Conservation (phyloP, 2,797 vertebrate genomes). For the Megaceryle alcyon region DNA sequence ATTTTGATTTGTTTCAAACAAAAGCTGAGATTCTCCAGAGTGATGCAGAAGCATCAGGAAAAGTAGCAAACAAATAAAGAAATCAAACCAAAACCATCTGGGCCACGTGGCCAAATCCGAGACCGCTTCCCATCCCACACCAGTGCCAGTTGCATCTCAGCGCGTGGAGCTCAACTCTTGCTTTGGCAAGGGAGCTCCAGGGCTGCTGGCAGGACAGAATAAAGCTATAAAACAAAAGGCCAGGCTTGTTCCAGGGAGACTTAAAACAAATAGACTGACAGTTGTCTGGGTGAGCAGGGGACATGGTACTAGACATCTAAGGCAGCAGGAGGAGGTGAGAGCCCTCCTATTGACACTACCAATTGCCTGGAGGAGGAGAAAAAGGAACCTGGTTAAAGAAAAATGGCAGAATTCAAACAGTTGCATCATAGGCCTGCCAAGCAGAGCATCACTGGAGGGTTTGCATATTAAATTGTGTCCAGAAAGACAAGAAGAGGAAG, state of each 20-base stretch:
- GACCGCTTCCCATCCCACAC: not conserved
- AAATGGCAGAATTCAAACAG: not conserved
- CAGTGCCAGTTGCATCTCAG: not conserved
- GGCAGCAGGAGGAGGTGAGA: not conserved
- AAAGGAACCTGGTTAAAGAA: not conserved
- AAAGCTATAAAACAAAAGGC: not conserved
- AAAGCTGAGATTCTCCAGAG: not conserved
- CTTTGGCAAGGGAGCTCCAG: not conserved
- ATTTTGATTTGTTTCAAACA: not conserved
- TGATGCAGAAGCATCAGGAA: not conserved
- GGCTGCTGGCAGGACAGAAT: not conserved
- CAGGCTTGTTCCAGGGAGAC: not conserved
- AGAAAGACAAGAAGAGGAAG: not conserved
- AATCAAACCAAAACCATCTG: constrained; percentile 17
- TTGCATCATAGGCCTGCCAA: not conserved
- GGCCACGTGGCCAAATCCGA: not conserved
- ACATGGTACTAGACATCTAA: not conserved
- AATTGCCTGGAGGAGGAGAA: not conserved
- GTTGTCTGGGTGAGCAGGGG: not conserved
- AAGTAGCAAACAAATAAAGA: not conserved
- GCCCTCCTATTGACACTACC: not conserved
- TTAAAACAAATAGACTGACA: not conserved
- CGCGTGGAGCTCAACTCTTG: not conserved
- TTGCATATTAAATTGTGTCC: not conserved
- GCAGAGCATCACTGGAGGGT: not conserved